Evolutionary conservation across 2,888 invertebrate genomes (phyloP).

Genomic region (Heteromyza rotundicornis): DNA sequence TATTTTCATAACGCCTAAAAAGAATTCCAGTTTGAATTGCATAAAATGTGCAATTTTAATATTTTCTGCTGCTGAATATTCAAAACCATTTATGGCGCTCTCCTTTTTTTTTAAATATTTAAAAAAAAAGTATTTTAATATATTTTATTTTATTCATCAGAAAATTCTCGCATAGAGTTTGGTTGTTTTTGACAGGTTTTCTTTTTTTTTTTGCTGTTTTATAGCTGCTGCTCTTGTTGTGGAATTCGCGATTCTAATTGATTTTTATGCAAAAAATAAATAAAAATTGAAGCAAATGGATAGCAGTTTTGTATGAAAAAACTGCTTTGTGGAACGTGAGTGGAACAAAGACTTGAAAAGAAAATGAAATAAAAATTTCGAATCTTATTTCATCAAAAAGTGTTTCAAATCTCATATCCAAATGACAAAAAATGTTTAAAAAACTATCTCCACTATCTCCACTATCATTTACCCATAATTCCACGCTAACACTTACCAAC

Average conservation of each 20-base stretch:
- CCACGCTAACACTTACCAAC: too few species aligned
- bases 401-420: not conserved
- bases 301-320: too few species aligned
- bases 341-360: not conserved
- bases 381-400: not conserved
- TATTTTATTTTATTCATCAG: slow-evolving; percentile 2
- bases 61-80: not conserved
- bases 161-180: not conserved
- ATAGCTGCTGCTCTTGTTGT: not conserved
- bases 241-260: not conserved
- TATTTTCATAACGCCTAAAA: too few species aligned
- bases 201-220: not conserved
- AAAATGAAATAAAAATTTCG: too few species aligned
- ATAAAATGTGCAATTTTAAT: not conserved
- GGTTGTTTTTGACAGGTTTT: not conserved
- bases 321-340: not conserved
- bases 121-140: not conserved
- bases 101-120: not conserved
- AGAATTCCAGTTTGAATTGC: too few species aligned
- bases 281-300: too few species aligned
- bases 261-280: too few species aligned
- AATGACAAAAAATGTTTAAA: too few species aligned
- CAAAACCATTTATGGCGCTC: not conserved
- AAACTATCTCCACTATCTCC: too few species aligned
- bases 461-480: too few species aligned